Evolutionary conservation across 1,140 invertebrate species (phyloP), one percentile per base, ranked within the genome.

Genomic region (Drosophila setifemur): DNA sequence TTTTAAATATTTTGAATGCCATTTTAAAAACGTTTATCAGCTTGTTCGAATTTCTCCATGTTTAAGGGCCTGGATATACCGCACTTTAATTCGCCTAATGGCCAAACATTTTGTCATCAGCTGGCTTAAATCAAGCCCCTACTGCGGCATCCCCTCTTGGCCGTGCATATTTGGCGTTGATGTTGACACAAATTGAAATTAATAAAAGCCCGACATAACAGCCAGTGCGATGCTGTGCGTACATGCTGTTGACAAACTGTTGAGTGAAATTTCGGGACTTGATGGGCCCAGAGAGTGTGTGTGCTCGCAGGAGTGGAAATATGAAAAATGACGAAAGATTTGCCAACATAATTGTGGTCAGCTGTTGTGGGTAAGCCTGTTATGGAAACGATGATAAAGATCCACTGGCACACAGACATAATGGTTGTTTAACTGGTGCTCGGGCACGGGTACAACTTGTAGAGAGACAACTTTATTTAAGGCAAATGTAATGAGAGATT

Each of bases 141-240:
- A n/a, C 37, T 4, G 18, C 9, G 57, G 33, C 54, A 7, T 64
- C 49, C 12, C 52, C 50, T 16, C 67, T 37, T 53, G 55, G 47
- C 50, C 43, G 35, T 40, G 50, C 69, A 69, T 76, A 72, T 73
- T 81, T 76, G 63, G 73, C 69, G 58, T 73, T 85, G 78, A 83
- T 83, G 78, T 85, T 83, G 78, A 83, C 78, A 83, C 78, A 83
- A 85, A 83, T 83, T 83, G 78, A 83, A 83, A 83, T 85, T 83
- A 83, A 83, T 83, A 83, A 83, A 83, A 71, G 79, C 37, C 37
- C 23, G 28, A 37, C 37, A 47, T 19, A 25, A 52, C 16, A 26
- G 50, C 44, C 21, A 18, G 44, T 29, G 44, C 28, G 48, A 43
- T 43, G 52, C 49, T 55, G 44, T 40, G 44, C 31, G 60, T 60